Conservation (phyloP, 2,797 vertebrate genomes). For the Sarcoramphus papa region DNA sequence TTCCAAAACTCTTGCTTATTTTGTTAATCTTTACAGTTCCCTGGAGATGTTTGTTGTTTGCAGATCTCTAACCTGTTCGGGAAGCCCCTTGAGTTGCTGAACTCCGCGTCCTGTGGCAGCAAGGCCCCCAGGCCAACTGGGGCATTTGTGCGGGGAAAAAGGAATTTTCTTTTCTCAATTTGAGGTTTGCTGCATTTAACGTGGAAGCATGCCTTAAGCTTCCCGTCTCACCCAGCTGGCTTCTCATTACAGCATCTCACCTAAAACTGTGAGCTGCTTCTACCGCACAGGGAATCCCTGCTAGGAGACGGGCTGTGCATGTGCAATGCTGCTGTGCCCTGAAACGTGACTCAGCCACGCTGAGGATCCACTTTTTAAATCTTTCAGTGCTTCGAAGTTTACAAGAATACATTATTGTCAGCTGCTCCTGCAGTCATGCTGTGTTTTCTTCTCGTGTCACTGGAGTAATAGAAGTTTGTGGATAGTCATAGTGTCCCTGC, state of each 20-base stretch:
- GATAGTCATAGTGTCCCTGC: background rate
- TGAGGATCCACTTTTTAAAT: background rate
- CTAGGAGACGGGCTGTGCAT: background rate
- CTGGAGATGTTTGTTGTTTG: background rate
- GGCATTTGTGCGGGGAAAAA: background rate
- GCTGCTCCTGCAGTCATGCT: background rate
- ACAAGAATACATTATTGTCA: background rate
- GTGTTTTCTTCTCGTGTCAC: background rate
- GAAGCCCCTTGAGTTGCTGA: background rate
- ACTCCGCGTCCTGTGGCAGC: fast-evolving
- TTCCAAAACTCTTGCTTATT: slow-evolving; percentile 36
- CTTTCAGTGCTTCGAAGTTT: background rate
- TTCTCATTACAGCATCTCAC: background rate
- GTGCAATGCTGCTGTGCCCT: background rate
- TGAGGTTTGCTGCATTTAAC: background rate
- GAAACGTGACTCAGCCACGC: background rate
- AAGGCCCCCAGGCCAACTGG: background rate
- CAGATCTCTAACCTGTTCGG: background rate
- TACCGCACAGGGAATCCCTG: background rate
- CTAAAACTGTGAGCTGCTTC: background rate
- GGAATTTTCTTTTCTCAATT: background rate
- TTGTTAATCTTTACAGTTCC: slow-evolving; percentile 28
- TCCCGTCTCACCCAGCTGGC: background rate
- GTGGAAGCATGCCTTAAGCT: background rate
- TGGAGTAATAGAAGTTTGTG: background rate